phyloP scores from a whole-genome alignment of 2,888 invertebrate genomes.

The Meganola albula region DNA sequence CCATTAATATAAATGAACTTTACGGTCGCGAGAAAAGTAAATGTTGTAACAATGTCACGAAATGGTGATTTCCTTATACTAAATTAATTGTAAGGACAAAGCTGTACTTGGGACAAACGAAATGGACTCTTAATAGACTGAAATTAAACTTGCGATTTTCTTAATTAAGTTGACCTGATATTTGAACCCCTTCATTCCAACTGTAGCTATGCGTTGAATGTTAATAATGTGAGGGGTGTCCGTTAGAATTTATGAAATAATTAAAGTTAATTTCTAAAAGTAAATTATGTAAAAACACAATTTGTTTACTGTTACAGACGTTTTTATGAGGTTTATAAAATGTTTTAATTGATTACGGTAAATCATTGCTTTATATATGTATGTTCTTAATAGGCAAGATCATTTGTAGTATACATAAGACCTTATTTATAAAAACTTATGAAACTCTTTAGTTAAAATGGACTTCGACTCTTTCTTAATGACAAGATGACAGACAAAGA shows the following conservation, averaged over 20 bases:
- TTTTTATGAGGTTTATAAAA: constrained; percentile 37
- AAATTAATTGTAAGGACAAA: constrained; percentile 63
- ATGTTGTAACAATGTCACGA: constrained; percentile 57
- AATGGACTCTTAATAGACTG: constrained; percentile 56
- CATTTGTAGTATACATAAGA: too few species aligned
- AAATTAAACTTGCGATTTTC: constrained; percentile 63
- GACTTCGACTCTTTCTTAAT: too few species aligned
- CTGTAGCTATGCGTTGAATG: constrained; percentile 67
- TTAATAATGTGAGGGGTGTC: constrained; percentile 69
- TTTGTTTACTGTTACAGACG: constrained; percentile 46
- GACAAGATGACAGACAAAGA: too few species aligned
- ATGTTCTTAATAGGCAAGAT: too few species aligned
- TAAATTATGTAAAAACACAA: constrained; percentile 48
- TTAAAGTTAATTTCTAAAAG: constrained; percentile 64
- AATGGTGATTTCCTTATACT: constrained; percentile 68
- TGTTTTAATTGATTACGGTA: too few species aligned
- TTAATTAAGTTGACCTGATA: constrained; percentile 64
- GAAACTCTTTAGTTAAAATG: too few species aligned
- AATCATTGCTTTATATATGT: too few species aligned
- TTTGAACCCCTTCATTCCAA: constrained; percentile 67
- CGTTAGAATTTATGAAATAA: constrained; percentile 70
- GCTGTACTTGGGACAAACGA: constrained; percentile 39
- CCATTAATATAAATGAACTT: constrained; percentile 49
- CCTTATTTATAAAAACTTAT: too few species aligned
- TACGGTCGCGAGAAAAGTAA: constrained; percentile 50